A percentile compares a stretch with the other conserved stretches of the same genome.
These are phyloP conservation scores for Strix aluco DNA, from an alignment of 2,113 vertebrate genomes.

Conservation along the genomic window DNA sequence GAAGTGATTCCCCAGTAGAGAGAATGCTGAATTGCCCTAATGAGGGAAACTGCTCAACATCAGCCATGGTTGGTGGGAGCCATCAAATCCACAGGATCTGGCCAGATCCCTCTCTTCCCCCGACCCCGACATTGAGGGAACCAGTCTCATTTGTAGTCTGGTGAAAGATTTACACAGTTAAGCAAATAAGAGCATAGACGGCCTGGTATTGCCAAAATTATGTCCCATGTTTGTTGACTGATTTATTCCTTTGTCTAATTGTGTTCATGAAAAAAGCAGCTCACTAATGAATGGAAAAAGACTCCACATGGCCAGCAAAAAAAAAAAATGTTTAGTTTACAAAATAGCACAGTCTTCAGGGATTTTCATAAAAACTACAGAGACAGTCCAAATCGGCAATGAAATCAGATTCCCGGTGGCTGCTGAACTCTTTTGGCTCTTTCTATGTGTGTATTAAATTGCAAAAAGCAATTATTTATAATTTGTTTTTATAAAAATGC, in stretches of 20 bases:
- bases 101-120: background rate
- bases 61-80: background rate
- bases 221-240: conserved; percentile 42
- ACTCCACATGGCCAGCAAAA: conserved; percentile 23
- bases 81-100: background rate
- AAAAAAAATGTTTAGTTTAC: conserved; percentile 32
- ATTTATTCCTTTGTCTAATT: conserved; percentile 68
- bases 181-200: background rate
- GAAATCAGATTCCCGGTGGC: conserved; percentile 51
- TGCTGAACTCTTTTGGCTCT: conserved; percentile 40
- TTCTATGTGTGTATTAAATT: conserved; percentile 47
- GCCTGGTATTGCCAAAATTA: conserved; percentile 35
- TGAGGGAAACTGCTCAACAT: background rate
- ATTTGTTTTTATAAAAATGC: conserved; percentile 53
- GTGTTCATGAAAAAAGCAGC: background rate
- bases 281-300: conserved; percentile 65
- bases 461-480: conserved; percentile 59
- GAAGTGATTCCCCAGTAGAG: rapidly evolving
- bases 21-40: background rate
- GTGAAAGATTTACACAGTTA: conserved; percentile 50
- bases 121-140: background rate
- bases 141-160: conserved; percentile 24
- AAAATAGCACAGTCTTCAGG: conserved; percentile 52
- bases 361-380: conserved; percentile 55
- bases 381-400: conserved; percentile 54